A percentile compares a stretch with the other conserved stretches of the same genome.
phyloP scores from a whole-genome alignment of 2,888 invertebrate species.

The Deilephila porcellus region DNA sequence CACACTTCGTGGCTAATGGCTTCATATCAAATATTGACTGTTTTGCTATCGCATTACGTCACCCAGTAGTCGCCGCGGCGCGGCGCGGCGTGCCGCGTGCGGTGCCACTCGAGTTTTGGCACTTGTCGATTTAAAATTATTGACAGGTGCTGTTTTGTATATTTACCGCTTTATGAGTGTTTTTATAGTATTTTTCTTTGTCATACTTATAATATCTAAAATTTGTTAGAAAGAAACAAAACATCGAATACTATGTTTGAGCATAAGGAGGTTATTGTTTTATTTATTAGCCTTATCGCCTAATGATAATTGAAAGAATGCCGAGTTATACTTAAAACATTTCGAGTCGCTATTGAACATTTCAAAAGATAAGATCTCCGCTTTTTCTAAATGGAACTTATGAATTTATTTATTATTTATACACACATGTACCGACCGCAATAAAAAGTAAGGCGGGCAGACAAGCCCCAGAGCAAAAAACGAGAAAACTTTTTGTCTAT shows the following conservation, averaged over 20 bases:
- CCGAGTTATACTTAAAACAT: no score
- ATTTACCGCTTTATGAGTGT: background rate
- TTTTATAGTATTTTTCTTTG: background rate
- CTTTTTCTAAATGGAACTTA: background rate
- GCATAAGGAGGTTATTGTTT: no score
- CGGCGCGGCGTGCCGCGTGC: constrained; percentile 39
- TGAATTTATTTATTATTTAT: constrained; percentile 23
- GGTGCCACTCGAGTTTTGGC: constrained; percentile 45
- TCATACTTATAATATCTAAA: no score
- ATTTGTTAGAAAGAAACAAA: no score
- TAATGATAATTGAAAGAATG: no score
- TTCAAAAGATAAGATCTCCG: background rate
- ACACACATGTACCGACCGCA: constrained; percentile 5
- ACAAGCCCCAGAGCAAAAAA: constrained; percentile 19
- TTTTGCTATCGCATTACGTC: constrained; percentile 77
- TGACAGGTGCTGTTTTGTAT: constrained; percentile 22
- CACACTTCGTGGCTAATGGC: constrained; percentile 70
- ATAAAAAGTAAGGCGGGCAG: constrained; percentile 19
- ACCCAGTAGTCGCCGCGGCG: constrained; percentile 56
- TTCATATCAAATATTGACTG: constrained; percentile 80
- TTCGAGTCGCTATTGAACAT: no score
- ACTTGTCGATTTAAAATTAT: constrained; percentile 34
- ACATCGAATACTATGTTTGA: no score
- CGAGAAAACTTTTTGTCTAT: constrained; percentile 19
- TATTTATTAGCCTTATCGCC: no score